Conservation (phyloP, 2,113 vertebrate genomes). For the Arvicanthis niloticus region DNA sequence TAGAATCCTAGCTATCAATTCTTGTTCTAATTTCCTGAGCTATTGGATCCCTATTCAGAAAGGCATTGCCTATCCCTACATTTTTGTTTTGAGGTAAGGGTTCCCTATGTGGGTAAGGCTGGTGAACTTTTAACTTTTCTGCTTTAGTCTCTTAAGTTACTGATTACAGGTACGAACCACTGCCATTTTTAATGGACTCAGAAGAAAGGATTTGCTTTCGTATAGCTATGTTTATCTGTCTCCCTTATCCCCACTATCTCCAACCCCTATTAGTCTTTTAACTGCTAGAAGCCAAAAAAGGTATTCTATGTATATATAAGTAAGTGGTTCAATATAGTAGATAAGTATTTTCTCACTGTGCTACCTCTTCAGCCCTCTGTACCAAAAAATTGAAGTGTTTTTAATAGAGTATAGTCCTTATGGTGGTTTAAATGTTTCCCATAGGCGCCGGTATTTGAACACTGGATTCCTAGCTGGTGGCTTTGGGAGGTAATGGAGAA, state of each 20-base stretch:
- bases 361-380: background rate
- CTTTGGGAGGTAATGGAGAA: background rate
- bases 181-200: background rate
- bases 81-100: background rate
- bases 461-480: background rate
- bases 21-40: background rate
- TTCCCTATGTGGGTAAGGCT: background rate
- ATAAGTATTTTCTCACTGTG: background rate
- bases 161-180: background rate
- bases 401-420: background rate
- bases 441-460: background rate
- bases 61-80: background rate
- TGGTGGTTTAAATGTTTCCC: background rate
- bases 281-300: background rate
- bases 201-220: background rate
- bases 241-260: background rate
- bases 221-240: background rate
- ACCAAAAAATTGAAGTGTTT: background rate
- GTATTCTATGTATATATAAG: background rate
- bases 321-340: background rate
- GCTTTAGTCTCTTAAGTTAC: background rate
- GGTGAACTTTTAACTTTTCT: background rate
- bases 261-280: background rate
- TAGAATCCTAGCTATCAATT: background rate
- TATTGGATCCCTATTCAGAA: background rate